Base-by-base conservation (phyloP, 2,797 vertebrate genomes). In the Florisuga fusca region DNA sequence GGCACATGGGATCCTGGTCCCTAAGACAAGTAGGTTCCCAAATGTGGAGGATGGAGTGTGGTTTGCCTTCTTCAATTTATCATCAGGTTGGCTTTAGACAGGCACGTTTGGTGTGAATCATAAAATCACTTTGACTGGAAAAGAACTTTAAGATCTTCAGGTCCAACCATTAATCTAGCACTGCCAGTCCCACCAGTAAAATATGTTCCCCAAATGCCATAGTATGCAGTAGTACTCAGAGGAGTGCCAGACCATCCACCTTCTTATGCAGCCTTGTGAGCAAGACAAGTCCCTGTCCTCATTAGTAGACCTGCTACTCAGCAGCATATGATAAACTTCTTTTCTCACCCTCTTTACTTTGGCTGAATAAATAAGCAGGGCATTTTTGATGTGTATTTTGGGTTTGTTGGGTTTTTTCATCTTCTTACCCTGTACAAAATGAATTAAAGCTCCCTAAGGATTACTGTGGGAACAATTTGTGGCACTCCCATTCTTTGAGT, bases 381-480 rank as follows among this genome's bases (percentile, higher is more conserved):
- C 0, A 10, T 23, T 71, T 73, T 34, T 62, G 0, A 13, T 41
- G 15, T 3, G 2, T 7, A 22, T 43, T 29, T 9, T 12, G 3
- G 7, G 10, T 26, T 41, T 17, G 9, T 27, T 31, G 43, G 7
- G 7, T n/a, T 5, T 19, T 10, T 31, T 74, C 38, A 16, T 14
- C 6, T 59, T 61, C 5, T 43, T 54, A 45, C 20, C 8, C 5
- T 22, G 3, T 63, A 21, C 3, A 3, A 55, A 94, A 51, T 57
- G 15, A 54, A 61, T 83, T 87, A 13, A 63, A 72, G 2, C 4
- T 45, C 36, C 46, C 25, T 61, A 18, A 45, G 46, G 41, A 33
- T 59, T 55, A 27, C 10, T 57, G 1, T 31, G 58, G 12, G 25
- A 21, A 27, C 21, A 33, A 7, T 5, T 62, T 84, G 31, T 14